Evolutionary conservation across 2,888 invertebrate species (phyloP), one percentile per base, ranked within the genome.

Genomic region (Rugalucina vietnamica): DNA sequence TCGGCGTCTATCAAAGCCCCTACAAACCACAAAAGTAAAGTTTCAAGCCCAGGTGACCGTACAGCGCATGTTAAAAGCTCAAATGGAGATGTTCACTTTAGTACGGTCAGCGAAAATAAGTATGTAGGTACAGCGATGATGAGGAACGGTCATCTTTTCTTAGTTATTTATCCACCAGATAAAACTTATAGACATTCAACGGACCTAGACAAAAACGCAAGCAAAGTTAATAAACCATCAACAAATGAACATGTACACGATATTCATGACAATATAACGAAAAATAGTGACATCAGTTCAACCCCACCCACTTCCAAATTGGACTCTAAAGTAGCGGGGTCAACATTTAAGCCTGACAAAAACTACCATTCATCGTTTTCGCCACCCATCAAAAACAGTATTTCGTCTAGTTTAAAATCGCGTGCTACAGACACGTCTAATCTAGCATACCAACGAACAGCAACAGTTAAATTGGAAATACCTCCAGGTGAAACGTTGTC

Each of bases 51-150:
- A 34, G 29, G 1, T 34, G 5, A 65, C 8, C 65, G 21, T 1
- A 65, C 34, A 1, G 8, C 65, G 18, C 8, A 29, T 5, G 12
- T 65, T 18, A 65, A 65, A 65, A 65, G 12, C 21, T 34, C 65
- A 65, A 1, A 21, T 5, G 21, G 34, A 5, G 34, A 65, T 21
- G 65, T 65, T 2, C 65, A 29, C 3, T 65, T 65, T 34, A 65
- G 65, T 65, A 34, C 65, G 4, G 4, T 34, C 18, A 65, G 34
- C 21, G 34, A 65, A 43, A 69, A 86, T 14, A 86, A 78, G 69
- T 78, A 83, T 34, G 78, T 81, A 0, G 86, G 86, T 21, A 86
- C 86, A 8, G 86, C 86, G 21, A 76, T 86, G 10, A 79, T 86
- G 54, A 70, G 79, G 57, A 75, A 83, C 43, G 86, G 86, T 0